These are phyloP conservation scores for Antechinus flavipes DNA, from an alignment of 2,113 vertebrate species.

Conservation along the genomic window DNA sequence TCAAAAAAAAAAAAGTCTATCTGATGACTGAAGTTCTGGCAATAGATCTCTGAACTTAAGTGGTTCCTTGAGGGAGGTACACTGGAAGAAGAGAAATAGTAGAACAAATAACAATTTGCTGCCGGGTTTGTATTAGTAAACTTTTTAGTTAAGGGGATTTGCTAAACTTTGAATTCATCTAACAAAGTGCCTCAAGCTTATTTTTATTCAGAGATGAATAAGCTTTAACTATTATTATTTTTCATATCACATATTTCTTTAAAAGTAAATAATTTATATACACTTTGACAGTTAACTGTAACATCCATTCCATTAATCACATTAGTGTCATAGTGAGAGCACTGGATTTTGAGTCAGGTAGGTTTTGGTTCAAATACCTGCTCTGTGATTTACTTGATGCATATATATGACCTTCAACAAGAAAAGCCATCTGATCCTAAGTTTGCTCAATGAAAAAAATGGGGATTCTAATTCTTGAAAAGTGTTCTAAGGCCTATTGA, in stretches of 20 bases:
- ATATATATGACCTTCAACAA: neutral
- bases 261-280: neutral
- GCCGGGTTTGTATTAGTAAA: neutral
- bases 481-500: neutral
- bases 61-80: neutral
- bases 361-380: neutral
- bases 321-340: neutral
- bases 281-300: neutral
- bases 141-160: neutral
- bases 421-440: neutral
- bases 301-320: neutral
- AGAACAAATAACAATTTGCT: neutral
- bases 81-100: neutral
- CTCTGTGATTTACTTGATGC: neutral
- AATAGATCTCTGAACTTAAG: neutral
- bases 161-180: neutral
- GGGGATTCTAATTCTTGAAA: neutral
- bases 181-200: neutral
- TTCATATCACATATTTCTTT: neutral
- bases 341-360: neutral
- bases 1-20: neutral
- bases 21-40: neutral
- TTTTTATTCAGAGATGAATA: neutral
- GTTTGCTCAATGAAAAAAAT: neutral
- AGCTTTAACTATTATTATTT: neutral